phyloP scores from a whole-genome alignment of 2,113 vertebrate genomes.

The Bettongia penicillata region DNA sequence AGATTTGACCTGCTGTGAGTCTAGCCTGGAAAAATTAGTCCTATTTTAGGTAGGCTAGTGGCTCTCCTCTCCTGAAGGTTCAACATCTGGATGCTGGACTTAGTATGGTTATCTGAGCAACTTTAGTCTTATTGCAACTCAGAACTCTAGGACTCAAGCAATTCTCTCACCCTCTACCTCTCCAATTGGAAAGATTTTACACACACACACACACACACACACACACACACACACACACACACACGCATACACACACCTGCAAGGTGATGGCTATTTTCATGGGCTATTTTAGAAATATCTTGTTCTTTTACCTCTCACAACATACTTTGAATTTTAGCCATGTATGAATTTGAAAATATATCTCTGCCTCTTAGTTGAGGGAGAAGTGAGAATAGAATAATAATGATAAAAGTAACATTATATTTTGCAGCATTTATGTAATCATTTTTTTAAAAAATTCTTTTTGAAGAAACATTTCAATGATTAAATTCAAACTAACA shows the following conservation, averaged over 20 bases:
- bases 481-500: background rate
- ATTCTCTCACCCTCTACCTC: background rate
- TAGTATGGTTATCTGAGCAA: background rate
- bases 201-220: no score
- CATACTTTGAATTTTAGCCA: background rate
- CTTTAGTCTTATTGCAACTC: background rate
- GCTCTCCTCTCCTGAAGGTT: background rate
- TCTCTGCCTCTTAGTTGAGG: background rate
- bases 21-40: background rate
- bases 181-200: background rate
- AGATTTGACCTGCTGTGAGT: background rate
- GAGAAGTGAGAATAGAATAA: background rate
- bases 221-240: no score
- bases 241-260: no score
- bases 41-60: background rate
- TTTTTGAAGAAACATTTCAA: no score
- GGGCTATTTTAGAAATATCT: no score
- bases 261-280: background rate
- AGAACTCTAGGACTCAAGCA: background rate
- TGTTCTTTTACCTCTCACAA: background rate
- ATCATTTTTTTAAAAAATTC: no score
- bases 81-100: background rate
- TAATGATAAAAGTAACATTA: no score
- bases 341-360: background rate
- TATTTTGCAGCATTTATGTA: background rate